phyloP scores from a whole-genome alignment of 2,888 invertebrate species.

The Dorcus hopei region DNA sequence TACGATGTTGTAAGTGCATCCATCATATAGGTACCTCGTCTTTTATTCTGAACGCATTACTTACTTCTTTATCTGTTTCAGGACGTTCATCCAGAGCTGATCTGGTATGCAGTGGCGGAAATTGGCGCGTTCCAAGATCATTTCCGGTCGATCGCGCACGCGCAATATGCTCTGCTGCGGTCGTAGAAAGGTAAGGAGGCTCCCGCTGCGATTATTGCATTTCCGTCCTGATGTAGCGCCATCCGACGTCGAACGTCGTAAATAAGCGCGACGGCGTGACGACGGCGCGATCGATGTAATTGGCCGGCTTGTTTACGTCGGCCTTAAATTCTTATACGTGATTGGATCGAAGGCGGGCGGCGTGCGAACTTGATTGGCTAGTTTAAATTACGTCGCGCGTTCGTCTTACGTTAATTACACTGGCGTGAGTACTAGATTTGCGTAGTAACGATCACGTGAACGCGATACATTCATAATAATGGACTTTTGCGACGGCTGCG shows the following conservation, averaged over 20 bases:
- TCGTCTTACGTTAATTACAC: constrained; percentile 24
- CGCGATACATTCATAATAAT: constrained; percentile 23
- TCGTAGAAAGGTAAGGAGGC: constrained; percentile 79
- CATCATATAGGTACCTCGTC: too few relatives aligned
- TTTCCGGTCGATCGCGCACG: constrained; percentile 69
- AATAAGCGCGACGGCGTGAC: not conserved
- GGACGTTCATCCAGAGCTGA: constrained; percentile 62
- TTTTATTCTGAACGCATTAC: too few relatives aligned
- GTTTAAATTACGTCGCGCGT: constrained; percentile 22
- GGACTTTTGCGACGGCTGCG: constrained; percentile 12
- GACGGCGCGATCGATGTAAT: not conserved
- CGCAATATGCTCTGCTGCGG: constrained; percentile 92
- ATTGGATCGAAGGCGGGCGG: not conserved
- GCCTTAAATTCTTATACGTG: not conserved
- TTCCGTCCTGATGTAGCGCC: too few relatives aligned
- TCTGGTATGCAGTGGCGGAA: constrained; percentile 81
- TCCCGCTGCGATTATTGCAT: not conserved
- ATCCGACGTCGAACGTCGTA: too few relatives aligned
- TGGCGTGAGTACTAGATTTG: constrained; percentile 28
- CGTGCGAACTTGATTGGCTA: constrained; percentile 7
- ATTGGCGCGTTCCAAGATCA: constrained; percentile 66
- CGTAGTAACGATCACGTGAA: constrained; percentile 24
- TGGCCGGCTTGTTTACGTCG: not conserved
- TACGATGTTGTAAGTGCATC: too few relatives aligned
- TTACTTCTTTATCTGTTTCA: constrained; percentile 28